Base-by-base conservation (phyloP, 1,140 invertebrate species). In the Drosophila ogumai region DNA sequence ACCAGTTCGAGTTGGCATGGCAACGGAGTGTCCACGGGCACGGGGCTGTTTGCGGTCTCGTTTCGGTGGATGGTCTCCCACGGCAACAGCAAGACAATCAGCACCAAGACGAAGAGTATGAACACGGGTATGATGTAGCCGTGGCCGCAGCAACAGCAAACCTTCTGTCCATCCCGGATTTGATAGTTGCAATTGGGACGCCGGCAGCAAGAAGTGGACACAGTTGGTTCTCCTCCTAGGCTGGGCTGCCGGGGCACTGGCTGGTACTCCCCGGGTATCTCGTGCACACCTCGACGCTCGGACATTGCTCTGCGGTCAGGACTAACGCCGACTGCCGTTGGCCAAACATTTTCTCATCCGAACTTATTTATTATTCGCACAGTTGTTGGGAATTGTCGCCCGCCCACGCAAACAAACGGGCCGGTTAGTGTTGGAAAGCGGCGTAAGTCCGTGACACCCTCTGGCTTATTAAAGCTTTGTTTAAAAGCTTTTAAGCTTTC, bases 1-100 rank as follows among this genome's bases (percentile, higher is more conserved):
- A 98, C 96, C 72, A 99, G 92, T 12, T 94, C 95, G 78, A 97
- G 94, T 80, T 88, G 81, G 43, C 85, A 90, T 49, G 81, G 86
- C 56, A 85, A 85, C 69, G 85, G 74, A 10, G 13, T 43, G 22
- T 75, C 81, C 43, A 88, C 78, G 19, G 60, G 41, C 32, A 54
- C 40, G 28, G 78, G 78, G 60, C 46, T 59, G 34, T 68, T 86
- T 47, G 49, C 57, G 25, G 49, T 67, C 38, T 59, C 52, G 19
- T 66, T 55, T n/a, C 60, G 49, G 47, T 90, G 75, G n/a, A 81
- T 28, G 28, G 84, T 90, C 38, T 88, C 78, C 81, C 69, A 90
- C 22, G 85, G 85, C 69, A 90, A 86, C 69, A 90, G 41, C 10
- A 90, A 78, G 9, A 90, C 81, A 63, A 90, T 79, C 52, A 90